Base-by-base conservation (phyloP, 2,113 vertebrate species). In the Xiphophorus maculatus region DNA sequence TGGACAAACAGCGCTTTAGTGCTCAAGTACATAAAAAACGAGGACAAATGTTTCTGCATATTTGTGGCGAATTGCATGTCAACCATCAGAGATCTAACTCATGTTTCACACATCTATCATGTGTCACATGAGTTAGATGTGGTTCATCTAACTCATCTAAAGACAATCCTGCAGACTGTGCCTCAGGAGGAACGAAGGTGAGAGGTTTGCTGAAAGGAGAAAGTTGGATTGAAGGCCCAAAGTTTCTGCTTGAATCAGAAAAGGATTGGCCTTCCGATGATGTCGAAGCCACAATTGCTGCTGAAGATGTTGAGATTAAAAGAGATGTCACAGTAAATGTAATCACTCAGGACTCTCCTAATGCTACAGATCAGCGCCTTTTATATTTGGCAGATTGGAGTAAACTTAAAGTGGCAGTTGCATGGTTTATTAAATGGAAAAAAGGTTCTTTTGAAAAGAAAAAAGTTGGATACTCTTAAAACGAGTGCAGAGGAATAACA, bases 291-390 rank as follows among this genome's bases (percentile, higher is more conserved):
- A 40, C 37, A 40, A 40, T 40, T 40, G 37, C 37, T 40, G 12
- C 37, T 13, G 37, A 40, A 13, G 12, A 40, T 12, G 37, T 40
- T 11, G 37, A 40, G 12, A 3, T 40, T 3, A 71, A 19, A 60
- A 0, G 0, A 0, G 33, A 71, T 2, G 22, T 10, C 1, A 9
- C 37, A 2, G 42, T 69, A 0, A 63, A 51, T 2, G 0, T 10
- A 7, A 44, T 44, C 30, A 40, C 12, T 13, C 8, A 3, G 37
- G 37, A 12, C 37, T 40, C 37, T 40, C 1, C 10, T 40, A 13
- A 12, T 40, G 37, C 37, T 40, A 40, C 37, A 11, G 37, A 40
- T 15, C 0, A 12, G 3, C 30, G 63, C 11, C n/a, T 76, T 2
- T 2, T 4, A 1, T 69, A 76, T 9, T 48, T 63, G 7, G 69